Percentiles rank a stretch among this genome's conserved stretches.
phyloP scores from a whole-genome alignment of 2,888 invertebrate genomes.

The Agriopis aurantiaria region DNA sequence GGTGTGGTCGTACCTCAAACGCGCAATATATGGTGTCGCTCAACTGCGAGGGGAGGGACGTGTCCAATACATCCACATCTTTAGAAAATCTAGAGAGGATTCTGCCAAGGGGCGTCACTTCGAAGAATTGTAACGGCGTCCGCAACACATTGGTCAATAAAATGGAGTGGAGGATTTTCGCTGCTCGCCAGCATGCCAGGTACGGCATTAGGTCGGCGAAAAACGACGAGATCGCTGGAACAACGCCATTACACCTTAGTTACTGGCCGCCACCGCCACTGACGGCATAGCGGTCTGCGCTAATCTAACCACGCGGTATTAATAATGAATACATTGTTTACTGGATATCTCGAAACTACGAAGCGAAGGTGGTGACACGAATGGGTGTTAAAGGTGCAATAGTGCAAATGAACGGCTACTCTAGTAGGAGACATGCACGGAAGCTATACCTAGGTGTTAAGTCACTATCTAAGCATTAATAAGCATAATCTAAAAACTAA shows the following conservation, averaged over 20 bases:
- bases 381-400: slow-evolving; percentile 26
- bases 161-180: slow-evolving; percentile 85
- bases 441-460: slow-evolving; percentile 17
- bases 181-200: slow-evolving; percentile 90
- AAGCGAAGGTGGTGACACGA: slow-evolving; percentile 21
- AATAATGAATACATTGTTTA: slow-evolving; percentile 81
- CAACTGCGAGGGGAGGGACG: slow-evolving; percentile 88
- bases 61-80: slow-evolving; percentile 91
- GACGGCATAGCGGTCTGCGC: background rate
- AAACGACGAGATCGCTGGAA: slow-evolving; percentile 90
- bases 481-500: slow-evolving; percentile 32
- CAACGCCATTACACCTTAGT: slow-evolving; percentile 69
- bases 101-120: slow-evolving; percentile 92
- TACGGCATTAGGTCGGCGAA: slow-evolving; percentile 89
- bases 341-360: slow-evolving; percentile 40
- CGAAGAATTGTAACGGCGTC: slow-evolving; percentile 91
- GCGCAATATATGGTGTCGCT: slow-evolving; percentile 90
- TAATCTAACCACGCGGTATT: slow-evolving; percentile 40
- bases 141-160: slow-evolving; percentile 88
- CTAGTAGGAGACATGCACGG: slow-evolving; percentile 45
- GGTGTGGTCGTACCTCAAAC: slow-evolving; percentile 89
- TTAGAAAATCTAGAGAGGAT: slow-evolving; percentile 91
- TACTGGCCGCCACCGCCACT: slow-evolving; percentile 30
- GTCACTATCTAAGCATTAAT: slow-evolving; percentile 25
- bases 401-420: slow-evolving; percentile 34